Conservation (phyloP, 2,888 invertebrate species). For the Brachypterus glaber region DNA sequence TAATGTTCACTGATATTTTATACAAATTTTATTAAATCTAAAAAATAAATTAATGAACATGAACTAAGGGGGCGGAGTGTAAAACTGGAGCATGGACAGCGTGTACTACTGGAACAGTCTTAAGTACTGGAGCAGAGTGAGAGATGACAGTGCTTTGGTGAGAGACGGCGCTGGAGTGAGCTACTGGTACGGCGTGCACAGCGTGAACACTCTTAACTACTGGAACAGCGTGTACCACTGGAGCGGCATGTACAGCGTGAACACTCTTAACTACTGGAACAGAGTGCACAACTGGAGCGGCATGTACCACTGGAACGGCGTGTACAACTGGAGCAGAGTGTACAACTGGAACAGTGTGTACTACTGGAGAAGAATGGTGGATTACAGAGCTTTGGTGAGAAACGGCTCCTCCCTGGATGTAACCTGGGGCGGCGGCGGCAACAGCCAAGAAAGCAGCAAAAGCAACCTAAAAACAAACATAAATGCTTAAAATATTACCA, state of each 20-base stretch:
- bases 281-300: no score
- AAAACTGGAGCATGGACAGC: conserved; percentile 28
- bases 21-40: conserved; percentile 4
- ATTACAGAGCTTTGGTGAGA: conserved; percentile 18
- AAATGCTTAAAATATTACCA: no score
- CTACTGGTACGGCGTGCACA: conserved; percentile 29
- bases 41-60: conserved; percentile 31
- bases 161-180: no score
- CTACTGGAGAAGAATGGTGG: conserved; percentile 26
- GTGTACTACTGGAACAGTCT: conserved; percentile 31
- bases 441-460: conserved; percentile 45
- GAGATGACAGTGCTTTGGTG: conserved; percentile 23
- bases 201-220: conserved; percentile 18
- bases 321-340: conserved; percentile 25
- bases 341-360: conserved; percentile 23
- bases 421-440: conserved; percentile 31
- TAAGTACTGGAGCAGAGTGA: conserved; percentile 34
- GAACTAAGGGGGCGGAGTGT: conserved; percentile 24
- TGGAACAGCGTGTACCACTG: conserved; percentile 11
- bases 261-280: conserved; percentile 12
- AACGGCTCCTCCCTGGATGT: conserved; percentile 14
- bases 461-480: conserved; percentile 42
- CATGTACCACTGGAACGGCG: conserved; percentile 13
- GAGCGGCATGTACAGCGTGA: conserved; percentile 26
- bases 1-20: neutral